Evolutionary conservation across 2,888 invertebrate genomes (phyloP).

Genomic region (Drosophila subsilvestris): DNA sequence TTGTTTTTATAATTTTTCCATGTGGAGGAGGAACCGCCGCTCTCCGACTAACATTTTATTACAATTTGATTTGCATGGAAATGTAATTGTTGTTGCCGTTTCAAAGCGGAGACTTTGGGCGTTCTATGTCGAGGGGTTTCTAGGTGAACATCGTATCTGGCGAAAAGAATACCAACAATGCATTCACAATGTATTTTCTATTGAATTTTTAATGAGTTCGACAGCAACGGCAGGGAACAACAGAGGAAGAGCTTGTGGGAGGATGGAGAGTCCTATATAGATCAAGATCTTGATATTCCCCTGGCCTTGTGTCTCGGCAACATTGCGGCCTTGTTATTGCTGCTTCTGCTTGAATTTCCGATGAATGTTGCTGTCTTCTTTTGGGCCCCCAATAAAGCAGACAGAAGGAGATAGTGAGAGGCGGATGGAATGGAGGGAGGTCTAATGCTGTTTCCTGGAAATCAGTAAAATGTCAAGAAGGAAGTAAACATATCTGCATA

Average conservation of each 20-base stretch:
- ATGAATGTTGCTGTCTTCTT: neutral
- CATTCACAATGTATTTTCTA: conserved; percentile 69
- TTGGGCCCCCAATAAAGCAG: neutral
- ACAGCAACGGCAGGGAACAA: neutral
- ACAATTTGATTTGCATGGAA: conserved; percentile 79
- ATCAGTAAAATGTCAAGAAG: conserved; percentile 25
- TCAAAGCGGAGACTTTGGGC: neutral
- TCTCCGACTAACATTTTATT: conserved; percentile 31
- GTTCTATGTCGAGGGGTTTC: conserved; percentile 3
- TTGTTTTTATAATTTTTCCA: conserved; percentile 72
- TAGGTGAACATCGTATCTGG: neutral
- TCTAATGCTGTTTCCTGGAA: conserved; percentile 19
- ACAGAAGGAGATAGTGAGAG: neutral
- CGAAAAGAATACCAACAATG: conserved; percentile 30
- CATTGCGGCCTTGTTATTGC: conserved; percentile 20
- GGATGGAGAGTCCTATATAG: neutral
- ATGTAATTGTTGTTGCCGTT: conserved; percentile 65
- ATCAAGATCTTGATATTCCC: conserved; percentile 30
- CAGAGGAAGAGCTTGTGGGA: neutral
- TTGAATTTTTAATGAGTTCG: conserved; percentile 78
- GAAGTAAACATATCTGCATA: conserved; percentile 12
- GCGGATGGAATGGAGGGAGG: neutral
- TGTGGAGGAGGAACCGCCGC: conserved; percentile 1
- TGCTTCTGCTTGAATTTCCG: conserved; percentile 6
- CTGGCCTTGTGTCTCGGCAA: neutral